phyloP scores from a whole-genome alignment of 2,797 vertebrate genomes.

The Liparis tanakae region DNA sequence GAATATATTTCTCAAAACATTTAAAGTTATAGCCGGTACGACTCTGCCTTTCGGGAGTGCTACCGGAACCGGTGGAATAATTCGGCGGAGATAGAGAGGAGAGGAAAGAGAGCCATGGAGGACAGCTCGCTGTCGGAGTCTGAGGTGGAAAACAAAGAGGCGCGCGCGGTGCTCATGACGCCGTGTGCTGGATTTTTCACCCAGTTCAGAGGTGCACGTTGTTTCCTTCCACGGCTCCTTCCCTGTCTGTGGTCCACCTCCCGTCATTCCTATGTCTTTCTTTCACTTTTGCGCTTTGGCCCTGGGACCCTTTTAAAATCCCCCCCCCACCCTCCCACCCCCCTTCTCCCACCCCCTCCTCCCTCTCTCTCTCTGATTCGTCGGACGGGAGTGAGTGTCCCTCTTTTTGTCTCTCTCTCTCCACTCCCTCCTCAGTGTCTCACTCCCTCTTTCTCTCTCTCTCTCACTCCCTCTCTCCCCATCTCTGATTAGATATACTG shows the following conservation, averaged over 20 bases:
- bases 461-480: slow-evolving; percentile 86
- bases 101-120: slow-evolving; percentile 57
- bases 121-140: slow-evolving; percentile 76
- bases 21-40: slow-evolving; percentile 53
- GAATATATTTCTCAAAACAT: slow-evolving; percentile 50
- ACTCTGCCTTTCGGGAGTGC: slow-evolving; percentile 43
- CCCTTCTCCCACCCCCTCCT: slow-evolving; percentile 67
- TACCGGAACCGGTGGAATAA: slow-evolving; percentile 61
- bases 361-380: slow-evolving; percentile 93
- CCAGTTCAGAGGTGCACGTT: slow-evolving; percentile 85
- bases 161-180: slow-evolving; percentile 70
- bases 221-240: slow-evolving; percentile 72
- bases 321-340: slow-evolving; percentile 87
- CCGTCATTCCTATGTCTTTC: slow-evolving; percentile 87
- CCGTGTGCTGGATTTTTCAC: slow-evolving; percentile 80
- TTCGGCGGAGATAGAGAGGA: slow-evolving; percentile 51
- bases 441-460: slow-evolving; percentile 82
- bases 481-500: slow-evolving; percentile 99
- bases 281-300: slow-evolving; percentile 94
- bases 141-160: slow-evolving; percentile 82
- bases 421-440: slow-evolving; percentile 85
- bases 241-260: slow-evolving; percentile 68
- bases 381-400: slow-evolving; percentile 93
- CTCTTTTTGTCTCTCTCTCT: slow-evolving; percentile 87
- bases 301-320: slow-evolving; percentile 96